These are phyloP conservation scores for Tichodroma muraria DNA, from an alignment of 2,113 vertebrate genomes.

Conservation along the genomic window DNA sequence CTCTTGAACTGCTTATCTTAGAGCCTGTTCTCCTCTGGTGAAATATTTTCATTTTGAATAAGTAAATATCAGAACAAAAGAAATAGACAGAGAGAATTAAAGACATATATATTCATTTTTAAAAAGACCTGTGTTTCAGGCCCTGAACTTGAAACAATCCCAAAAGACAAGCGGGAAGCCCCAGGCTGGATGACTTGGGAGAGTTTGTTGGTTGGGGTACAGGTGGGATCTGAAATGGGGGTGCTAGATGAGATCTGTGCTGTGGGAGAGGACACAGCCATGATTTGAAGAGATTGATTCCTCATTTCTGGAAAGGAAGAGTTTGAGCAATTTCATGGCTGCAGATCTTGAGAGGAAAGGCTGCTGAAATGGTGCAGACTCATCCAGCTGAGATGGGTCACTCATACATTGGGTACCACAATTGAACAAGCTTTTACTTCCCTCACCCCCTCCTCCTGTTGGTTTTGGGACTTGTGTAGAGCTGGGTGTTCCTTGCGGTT, in stretches of 20 bases:
- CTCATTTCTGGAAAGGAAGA: not conserved
- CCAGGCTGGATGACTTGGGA: not conserved
- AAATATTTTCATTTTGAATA: not conserved
- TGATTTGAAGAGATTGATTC: not conserved
- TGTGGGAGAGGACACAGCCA: not conserved
- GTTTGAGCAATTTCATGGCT: not conserved
- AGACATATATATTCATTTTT: not conserved
- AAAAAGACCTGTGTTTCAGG: not conserved
- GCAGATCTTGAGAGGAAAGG: not conserved
- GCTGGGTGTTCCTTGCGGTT: not conserved
- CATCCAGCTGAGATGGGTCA: accelerated
- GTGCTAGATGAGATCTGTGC: not conserved
- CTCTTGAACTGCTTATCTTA: not conserved
- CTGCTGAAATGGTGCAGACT: not conserved
- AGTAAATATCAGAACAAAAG: not conserved
- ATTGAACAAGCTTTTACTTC: not conserved
- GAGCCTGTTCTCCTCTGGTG: not conserved
- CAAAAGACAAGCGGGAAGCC: not conserved
- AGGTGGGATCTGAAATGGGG: not conserved
- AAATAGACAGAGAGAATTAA: not conserved
- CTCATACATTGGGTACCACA: not conserved
- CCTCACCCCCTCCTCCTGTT: not conserved
- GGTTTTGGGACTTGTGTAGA: not conserved
- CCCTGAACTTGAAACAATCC: not conserved
- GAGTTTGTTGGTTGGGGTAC: not conserved